Base-by-base conservation (phyloP, 1,140 invertebrate species). In the Camponotus floridanus region DNA sequence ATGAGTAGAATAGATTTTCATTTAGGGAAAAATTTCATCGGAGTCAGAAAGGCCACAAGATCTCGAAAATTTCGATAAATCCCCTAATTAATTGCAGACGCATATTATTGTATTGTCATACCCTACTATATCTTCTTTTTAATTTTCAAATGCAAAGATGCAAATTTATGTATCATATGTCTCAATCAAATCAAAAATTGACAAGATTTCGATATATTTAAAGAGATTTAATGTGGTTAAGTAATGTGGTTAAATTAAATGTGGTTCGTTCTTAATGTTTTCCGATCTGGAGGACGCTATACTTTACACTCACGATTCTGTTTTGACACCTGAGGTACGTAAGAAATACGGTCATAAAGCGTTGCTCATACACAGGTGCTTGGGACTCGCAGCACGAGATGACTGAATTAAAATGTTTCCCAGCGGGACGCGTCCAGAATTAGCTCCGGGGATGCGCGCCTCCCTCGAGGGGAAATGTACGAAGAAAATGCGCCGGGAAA, bases 391-490 rank as follows among this genome's bases (percentile, higher is more conserved):
- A 11, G 51, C 76, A 45, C n/a, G n/a, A 76, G 45, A 81, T 51
- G 81, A 73, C 26, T 80, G 91, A 86, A 87, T 91, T 88, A 91
- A 91, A 92, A 92, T 91, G 86, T 92, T 91, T 85, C 31, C 65
- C 55, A 33, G 33, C 4, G 81, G 48, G 33, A 71, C 65, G 59
- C 65, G 45, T n/a, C 59, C 48, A 36, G n/a, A 86, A 86, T 89
- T 88, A 89, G 76, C 87, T 79, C 21, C 48, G 9, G 15, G 15
- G 36, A 59, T 11, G 57, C 33, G 57, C 31, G 84, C 11, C 18
- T 45, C 18, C 26, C 8, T 2, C 9, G 36, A 5, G 13, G n/a
- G 21, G 26, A 0, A 8, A 26, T 5, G 42, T n/a, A 21, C 57
- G 45, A 11, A 51, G 48, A 36, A 6, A n/a, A 26, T 48, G 26